Conservation (phyloP, 2,797 vertebrate genomes). For the Pempheris klunzingeri region DNA sequence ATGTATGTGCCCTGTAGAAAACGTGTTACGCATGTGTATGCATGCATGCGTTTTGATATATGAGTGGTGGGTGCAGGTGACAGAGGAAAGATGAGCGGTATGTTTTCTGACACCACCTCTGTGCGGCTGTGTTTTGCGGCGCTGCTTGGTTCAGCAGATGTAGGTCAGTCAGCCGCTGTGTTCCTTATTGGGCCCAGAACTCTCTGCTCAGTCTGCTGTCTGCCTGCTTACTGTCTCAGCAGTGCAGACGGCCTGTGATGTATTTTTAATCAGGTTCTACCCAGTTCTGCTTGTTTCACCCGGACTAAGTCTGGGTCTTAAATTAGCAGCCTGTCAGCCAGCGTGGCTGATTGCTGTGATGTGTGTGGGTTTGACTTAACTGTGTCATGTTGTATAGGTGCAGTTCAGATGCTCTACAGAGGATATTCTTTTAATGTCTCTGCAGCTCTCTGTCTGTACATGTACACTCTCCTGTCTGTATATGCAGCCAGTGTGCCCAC, state of each 20-base stretch:
- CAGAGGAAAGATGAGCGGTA: constrained; percentile 17
- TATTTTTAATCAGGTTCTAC: constrained; percentile 78
- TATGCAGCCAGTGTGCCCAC: constrained; percentile 53
- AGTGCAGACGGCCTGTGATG: constrained; percentile 73
- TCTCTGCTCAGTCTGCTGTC: constrained; percentile 29
- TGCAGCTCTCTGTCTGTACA: constrained; percentile 31
- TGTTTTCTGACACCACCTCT: constrained; percentile 37
- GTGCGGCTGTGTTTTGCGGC: constrained; percentile 35
- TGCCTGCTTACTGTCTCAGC: constrained; percentile 61
- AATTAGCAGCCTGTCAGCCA: constrained; percentile 50
- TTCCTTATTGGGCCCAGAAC: constrained; percentile 59
- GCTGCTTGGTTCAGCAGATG: constrained; percentile 62
- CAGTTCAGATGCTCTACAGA: constrained; percentile 31
- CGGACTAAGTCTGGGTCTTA: constrained; percentile 58
- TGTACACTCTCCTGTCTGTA: constrained; percentile 36
- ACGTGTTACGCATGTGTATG: no score
- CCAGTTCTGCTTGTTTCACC: constrained; percentile 63
- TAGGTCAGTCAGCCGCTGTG: constrained; percentile 68
- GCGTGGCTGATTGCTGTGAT: constrained; percentile 45
- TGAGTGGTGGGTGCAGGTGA: constrained; percentile 15
- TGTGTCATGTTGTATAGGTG: constrained; percentile 47
- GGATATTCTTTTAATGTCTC: constrained; percentile 14
- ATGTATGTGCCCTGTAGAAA: not conserved
- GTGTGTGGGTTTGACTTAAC: constrained; percentile 42
- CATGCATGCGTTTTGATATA: not conserved